Evolutionary conservation across 2,888 invertebrate species (phyloP), one percentile per base, ranked within the genome.

Genomic region (Euzophera pinguis): DNA sequence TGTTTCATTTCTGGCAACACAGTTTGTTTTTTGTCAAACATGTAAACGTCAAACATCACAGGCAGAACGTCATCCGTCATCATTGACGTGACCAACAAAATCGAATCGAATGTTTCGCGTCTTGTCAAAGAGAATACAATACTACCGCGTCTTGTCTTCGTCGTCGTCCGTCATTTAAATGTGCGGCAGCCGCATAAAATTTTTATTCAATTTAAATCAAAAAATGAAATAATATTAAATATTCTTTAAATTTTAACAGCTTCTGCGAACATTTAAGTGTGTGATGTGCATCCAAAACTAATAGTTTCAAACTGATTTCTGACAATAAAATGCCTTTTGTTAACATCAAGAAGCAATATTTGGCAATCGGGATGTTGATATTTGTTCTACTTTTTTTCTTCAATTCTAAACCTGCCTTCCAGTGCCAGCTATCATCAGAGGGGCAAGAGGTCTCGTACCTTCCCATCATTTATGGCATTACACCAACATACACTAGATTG

Each of bases 401-500:
- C 62, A 88, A 88, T 63, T 84, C 71, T 56, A 81, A 73, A 60
- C 89, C 90, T 34, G 81, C 79, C 38, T 80, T 87, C 60, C 90
- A 87, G 73, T 90, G 90, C 58, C 89, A 88, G 62, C 80, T 87
- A 60, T 75, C 73, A 58, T 68, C 75, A 56, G 84, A 27, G 10
- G 14, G 7, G n/a, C 43, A 84, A 60, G 69, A 70, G 38, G 70
- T 76, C 58, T 73, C 80, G 29, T 82, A 88, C 60, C 68, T 91
- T 57, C 95, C 97, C 32, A 93, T 91, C 34, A 96, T 99, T 62
- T 98, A 96, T 80, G 96, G 96, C 12, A 94, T 99, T 63, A 99
- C 98, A 3, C 98, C 98, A 34, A 99, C 98, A 0, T 97, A 98
- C 79, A 82, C 93, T 22, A 92, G 98, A 56, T 93, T 95, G 38